A percentile compares a stretch with the other conserved stretches of the same genome.
Evolutionary conservation across 1,140 invertebrate genomes (phyloP).

Genomic region (Trigoniulus corallinus): DNA sequence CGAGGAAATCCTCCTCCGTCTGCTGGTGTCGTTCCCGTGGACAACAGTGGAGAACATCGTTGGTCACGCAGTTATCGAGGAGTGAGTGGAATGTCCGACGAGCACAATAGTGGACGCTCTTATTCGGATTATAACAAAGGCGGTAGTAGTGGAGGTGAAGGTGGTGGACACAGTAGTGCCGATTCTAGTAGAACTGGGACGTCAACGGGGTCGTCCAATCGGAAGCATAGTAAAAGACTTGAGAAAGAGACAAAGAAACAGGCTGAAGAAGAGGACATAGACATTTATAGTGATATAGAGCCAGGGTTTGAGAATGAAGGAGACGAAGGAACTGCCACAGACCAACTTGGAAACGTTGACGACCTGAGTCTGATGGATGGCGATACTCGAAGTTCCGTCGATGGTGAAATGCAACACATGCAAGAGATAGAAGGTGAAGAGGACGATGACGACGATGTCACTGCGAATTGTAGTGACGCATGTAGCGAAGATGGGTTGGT

Average conservation of each 20-base stretch:
- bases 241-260: neutral
- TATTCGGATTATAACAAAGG: neutral
- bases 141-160: neutral
- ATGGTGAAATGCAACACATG: neutral
- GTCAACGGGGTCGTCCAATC: no score
- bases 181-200: no score
- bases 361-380: neutral
- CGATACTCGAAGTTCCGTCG: neutral
- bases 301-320: constrained; percentile 13
- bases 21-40: no score
- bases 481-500: constrained; percentile 19
- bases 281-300: constrained; percentile 39
- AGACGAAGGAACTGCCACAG: neutral
- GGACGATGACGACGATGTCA: constrained; percentile 2
- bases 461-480: constrained; percentile 6
- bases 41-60: neutral
- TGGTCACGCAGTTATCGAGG: neutral
- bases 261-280: constrained; percentile 21
- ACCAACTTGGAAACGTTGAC: neutral
- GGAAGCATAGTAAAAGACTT: no score
- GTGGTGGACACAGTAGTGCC: no score
- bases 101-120: neutral
- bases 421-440: neutral
- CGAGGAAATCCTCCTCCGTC: no score
- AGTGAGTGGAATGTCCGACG: neutral